Percentiles rank a stretch among this genome's conserved stretches.
Evolutionary conservation across 2,113 vertebrate genomes (phyloP).

Genomic region (Muscicapa adusta): DNA sequence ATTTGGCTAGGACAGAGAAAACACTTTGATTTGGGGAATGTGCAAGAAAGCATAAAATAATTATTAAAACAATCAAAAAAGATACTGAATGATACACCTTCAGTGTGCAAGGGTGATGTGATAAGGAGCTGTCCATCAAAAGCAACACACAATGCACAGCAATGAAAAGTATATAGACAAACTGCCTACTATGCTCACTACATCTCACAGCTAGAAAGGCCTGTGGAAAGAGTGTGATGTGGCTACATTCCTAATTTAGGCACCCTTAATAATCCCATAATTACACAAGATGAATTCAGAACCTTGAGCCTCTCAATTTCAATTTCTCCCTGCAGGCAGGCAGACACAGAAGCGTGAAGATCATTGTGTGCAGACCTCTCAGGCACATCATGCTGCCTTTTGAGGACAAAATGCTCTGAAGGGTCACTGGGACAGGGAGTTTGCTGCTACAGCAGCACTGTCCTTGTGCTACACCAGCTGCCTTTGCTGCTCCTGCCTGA

Average conservation of each 20-base stretch:
- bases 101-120: neutral
- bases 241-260: neutral
- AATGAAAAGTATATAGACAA: neutral
- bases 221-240: neutral
- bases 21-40: neutral
- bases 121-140: neutral
- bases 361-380: neutral
- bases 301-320: neutral
- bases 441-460: neutral
- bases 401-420: neutral
- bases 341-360: neutral
- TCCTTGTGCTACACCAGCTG: neutral
- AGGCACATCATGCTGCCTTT: neutral
- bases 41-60: neutral
- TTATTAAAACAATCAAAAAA: neutral
- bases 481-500: accelerated
- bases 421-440: neutral
- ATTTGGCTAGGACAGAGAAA: neutral
- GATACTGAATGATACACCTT: neutral
- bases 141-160: neutral
- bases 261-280: neutral
- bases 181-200: neutral
- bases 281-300: slow-evolving; percentile 17
- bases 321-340: neutral
- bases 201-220: neutral